These are phyloP conservation scores for Apis cerana DNA, from an alignment of 1,140 invertebrate genomes.

Conservation along the genomic window DNA sequence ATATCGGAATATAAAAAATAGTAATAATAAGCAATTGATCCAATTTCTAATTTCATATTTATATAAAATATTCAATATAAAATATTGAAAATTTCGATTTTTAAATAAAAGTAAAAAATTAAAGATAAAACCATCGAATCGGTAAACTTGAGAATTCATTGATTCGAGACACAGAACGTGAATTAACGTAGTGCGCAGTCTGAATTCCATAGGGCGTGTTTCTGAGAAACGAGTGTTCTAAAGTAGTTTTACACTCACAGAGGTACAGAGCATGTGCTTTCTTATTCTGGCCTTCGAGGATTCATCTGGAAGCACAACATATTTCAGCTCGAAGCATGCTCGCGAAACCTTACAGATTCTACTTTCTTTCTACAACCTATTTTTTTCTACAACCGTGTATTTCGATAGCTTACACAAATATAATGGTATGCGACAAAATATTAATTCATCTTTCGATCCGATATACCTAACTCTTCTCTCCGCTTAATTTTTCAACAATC, in stretches of 20 bases:
- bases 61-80: no score
- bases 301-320: not conserved
- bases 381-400: no score
- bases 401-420: no score
- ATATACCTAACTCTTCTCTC: not conserved
- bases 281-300: constrained; percentile 2
- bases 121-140: not conserved
- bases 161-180: not conserved
- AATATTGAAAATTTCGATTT: not conserved
- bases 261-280: constrained; percentile 4
- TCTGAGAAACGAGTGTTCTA: constrained; percentile 25
- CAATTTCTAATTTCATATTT: not conserved
- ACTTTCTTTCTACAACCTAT: no score
- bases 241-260: constrained; percentile 3
- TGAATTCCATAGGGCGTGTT: constrained; percentile 17
- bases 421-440: no score
- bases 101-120: no score
- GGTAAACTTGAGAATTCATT: not conserved
- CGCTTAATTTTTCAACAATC: no score
- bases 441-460: no score
- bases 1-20: no score
- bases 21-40: not conserved
- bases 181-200: not conserved
- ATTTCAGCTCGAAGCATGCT: not conserved
- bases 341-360: not conserved